These are phyloP conservation scores for Halcyon badia DNA, from an alignment of 2,797 vertebrate species.

Conservation along the genomic window DNA sequence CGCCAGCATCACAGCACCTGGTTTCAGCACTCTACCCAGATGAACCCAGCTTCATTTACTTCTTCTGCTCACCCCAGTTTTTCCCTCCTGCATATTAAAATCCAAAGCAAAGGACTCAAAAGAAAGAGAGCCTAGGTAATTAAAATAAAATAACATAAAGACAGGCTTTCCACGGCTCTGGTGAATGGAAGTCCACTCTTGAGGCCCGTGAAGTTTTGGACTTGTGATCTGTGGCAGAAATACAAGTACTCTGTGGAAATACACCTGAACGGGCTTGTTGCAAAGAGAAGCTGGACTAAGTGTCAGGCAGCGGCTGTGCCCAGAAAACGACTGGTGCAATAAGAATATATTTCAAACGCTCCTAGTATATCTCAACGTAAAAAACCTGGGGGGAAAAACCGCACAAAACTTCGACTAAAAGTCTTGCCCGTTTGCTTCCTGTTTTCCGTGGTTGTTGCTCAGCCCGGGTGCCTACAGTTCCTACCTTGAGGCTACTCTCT, in stretches of 20 bases:
- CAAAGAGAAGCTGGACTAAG: neutral
- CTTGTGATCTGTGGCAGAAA: neutral
- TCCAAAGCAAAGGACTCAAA: neutral
- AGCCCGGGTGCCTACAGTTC: fast-evolving
- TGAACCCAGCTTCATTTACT: neutral
- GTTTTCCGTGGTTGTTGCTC: neutral
- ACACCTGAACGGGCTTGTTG: neutral
- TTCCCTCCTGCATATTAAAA: neutral
- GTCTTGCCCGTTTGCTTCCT: neutral
- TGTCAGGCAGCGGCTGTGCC: no score
- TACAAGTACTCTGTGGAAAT: neutral
- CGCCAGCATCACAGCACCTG: neutral
- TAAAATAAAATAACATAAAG: neutral
- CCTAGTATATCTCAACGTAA: neutral
- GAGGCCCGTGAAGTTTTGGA: neutral
- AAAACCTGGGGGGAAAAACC: neutral
- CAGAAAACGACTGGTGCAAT: neutral
- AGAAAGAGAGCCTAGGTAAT: neutral
- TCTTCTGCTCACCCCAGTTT: neutral
- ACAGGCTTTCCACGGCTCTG: neutral
- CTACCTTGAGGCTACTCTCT: neutral
- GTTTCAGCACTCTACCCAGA: neutral
- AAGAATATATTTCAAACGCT: neutral
- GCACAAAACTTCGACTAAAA: neutral
- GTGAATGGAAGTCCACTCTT: neutral